Base-by-base conservation (phyloP, 2,888 invertebrate genomes). In the Euplagia quadripunctaria region DNA sequence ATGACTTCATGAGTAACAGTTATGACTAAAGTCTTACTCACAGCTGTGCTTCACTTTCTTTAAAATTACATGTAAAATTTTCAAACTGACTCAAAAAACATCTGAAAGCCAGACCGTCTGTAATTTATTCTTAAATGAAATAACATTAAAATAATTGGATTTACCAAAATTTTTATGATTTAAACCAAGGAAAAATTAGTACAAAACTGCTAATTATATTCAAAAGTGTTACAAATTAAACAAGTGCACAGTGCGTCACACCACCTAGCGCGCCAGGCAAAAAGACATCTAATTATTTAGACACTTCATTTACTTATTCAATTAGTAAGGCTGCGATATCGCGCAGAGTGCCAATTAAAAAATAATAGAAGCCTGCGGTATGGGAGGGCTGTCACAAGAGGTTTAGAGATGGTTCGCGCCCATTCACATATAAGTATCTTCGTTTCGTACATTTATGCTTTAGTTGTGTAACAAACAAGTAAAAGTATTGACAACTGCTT, bases 261-360 rank as follows among this genome's bases (percentile, higher is more conserved):
- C 77, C 83, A 80, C 82, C 86, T 87, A 86, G 81, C 87, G 83
- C 89, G 82, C 83, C 85, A 86, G 87, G 83, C 89, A 91, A 94
- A 94, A 93, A 92, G 92, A 91, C 92, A 91, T 92, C 91, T 92
- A 94, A 94, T 94, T 94, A 94, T 94, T 94, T 92, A 93, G 92
- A 92, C 92, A 94, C 94, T 94, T 94, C 91, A 94, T 94, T 94
- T 94, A 94, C 91, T 94, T 93, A 93, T 90, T 94, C 94, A 95
- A 95, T 94, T 94, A 94, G 92, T 89, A 93, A 92, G 91, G 90
- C 91, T 91, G 91, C 90, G 89, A 92, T 92, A 91, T 91, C 90
- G 87, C 88, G 87, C 83, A 79, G 89, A 95, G 95, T 94, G 92
- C 94, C 95, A 95, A 96, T 95, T 95, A 96, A 95, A 95, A 95